Conservation (phyloP, 2,888 invertebrate species). For the Tenthredo scrophulariae region DNA sequence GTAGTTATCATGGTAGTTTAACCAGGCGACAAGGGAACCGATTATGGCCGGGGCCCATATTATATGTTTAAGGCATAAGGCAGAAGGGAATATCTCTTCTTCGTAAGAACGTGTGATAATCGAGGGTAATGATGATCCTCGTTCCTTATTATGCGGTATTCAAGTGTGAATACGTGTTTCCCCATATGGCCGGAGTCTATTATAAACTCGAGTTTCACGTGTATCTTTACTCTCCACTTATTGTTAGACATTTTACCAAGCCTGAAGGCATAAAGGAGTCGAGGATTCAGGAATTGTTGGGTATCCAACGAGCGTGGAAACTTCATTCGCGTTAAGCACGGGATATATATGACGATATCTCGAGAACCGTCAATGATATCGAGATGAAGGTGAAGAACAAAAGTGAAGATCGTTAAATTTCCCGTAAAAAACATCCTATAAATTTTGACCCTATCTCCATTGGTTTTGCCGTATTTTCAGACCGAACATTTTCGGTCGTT, state of each 20-base stretch:
- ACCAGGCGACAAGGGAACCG: neutral
- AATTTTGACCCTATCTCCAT: neutral
- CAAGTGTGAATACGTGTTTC: neutral
- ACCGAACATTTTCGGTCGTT: neutral
- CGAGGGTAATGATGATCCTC: conserved; percentile 2
- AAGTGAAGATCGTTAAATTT: neutral
- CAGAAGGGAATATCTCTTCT: neutral
- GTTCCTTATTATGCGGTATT: neutral
- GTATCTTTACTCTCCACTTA: neutral
- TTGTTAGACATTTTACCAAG: neutral
- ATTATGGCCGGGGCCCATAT: neutral
- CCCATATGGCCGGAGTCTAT: neutral
- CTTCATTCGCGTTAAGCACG: neutral
- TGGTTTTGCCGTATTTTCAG: neutral
- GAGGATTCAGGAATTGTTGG: neutral
- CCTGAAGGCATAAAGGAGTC: neutral
- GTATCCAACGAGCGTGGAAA: neutral
- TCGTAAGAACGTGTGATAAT: conserved; percentile 22
- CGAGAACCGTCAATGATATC: neutral
- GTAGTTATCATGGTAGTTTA: conserved; percentile 21
- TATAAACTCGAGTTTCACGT: neutral
- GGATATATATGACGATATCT: neutral
- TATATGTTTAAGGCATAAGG: neutral
- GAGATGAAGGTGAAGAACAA: neutral
- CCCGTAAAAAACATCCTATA: neutral